Conservation (phyloP, 2,888 invertebrate species). For the Toxonevra muliebris region DNA sequence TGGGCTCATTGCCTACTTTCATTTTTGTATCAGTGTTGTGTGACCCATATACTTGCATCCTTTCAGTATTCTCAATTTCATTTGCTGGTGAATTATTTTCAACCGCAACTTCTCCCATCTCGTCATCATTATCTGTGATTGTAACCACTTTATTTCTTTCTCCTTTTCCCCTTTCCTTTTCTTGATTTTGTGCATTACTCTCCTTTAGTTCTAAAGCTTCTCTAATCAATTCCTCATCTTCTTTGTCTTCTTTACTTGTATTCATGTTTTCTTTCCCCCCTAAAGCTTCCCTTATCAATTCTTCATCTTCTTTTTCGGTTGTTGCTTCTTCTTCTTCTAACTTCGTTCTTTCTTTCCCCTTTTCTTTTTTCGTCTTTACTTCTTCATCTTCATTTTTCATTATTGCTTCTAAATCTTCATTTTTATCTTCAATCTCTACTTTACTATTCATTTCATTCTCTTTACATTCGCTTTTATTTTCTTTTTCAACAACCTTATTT, state of each 20-base stretch:
- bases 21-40: no score
- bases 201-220: not conserved
- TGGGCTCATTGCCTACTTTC: no score
- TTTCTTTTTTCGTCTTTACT: slow-evolving; percentile 22
- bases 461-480: slow-evolving; percentile 11
- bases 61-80: not conserved
- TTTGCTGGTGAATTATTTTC: not conserved
- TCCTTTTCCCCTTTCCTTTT: slow-evolving; percentile 11
- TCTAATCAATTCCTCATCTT: slow-evolving; percentile 7
- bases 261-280: not conserved
- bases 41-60: no score
- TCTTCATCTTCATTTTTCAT: slow-evolving; percentile 14
- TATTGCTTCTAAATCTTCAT: not conserved
- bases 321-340: not conserved
- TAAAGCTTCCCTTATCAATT: not conserved
- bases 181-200: slow-evolving; percentile 5
- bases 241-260: not conserved
- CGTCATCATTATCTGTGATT: no score
- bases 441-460: slow-evolving; percentile 2
- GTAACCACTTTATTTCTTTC: no score
- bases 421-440: slow-evolving; percentile 9
- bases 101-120: not conserved
- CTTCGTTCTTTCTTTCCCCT: slow-evolving; percentile 15
- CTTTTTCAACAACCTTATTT: slow-evolving; percentile 19
- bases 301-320: not conserved